phyloP scores from a whole-genome alignment of 92 coral and sea anemone genomes.

The Zoanthus gigantus region DNA sequence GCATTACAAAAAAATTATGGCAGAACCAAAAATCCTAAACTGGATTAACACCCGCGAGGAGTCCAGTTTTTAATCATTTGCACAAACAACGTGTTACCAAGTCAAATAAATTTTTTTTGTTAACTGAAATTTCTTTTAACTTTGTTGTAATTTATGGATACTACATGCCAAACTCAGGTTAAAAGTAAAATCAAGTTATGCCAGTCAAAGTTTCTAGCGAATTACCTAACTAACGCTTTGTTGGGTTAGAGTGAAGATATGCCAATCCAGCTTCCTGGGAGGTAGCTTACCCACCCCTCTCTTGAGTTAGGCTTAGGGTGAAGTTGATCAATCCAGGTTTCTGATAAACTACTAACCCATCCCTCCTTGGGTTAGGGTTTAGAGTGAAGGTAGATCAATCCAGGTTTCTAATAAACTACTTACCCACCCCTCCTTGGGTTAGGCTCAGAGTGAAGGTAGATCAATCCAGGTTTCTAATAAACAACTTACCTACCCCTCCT shows the following conservation, averaged over 20 bases:
- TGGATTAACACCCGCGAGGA: constrained; percentile 24
- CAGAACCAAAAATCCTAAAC: constrained; percentile 9
- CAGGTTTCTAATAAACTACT: neutral
- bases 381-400: neutral
- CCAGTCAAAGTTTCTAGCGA: neutral
- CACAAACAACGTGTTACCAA: too few species aligned
- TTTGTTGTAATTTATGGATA: neutral
- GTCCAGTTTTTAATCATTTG: neutral
- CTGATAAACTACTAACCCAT: neutral
- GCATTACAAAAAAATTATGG: constrained; percentile 43
- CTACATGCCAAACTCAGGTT: neutral
- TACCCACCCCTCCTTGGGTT: neutral
- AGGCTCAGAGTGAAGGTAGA: too few species aligned
- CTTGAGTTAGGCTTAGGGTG: neutral
- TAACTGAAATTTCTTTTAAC: neutral
- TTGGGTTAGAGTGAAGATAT: neutral
- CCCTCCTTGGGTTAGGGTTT: neutral
- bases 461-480: neutral
- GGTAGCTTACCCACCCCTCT: neutral
- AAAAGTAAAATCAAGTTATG: too few species aligned
- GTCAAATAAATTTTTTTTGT: too few species aligned
- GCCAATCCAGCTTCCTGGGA: neutral
- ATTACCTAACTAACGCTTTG: neutral
- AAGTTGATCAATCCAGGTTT: neutral
- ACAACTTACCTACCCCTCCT: neutral